Base-by-base conservation (phyloP, 2,797 vertebrate genomes). In the Phataginus tetradactyla region DNA sequence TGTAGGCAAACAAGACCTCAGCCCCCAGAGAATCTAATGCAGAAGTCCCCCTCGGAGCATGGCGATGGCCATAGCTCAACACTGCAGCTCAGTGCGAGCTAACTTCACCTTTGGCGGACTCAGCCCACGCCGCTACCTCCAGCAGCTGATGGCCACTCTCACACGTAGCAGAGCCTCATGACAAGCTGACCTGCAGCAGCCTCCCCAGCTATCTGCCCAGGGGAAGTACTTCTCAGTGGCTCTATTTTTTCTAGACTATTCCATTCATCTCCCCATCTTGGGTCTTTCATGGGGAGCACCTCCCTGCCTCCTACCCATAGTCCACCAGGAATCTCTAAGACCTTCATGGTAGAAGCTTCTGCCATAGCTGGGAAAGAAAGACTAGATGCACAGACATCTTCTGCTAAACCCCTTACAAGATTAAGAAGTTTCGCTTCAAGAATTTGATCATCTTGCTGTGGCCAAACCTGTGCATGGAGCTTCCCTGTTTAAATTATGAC, bases 61-160 rank as follows among this genome's bases (percentile, higher is more conserved):
- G 21, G 18, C 1, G 2, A 39, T 3, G 49, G 27, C 20, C 42
- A 63, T 34, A 10, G 20, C 32, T 32, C 32, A 32, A 18, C 34
- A 21, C 29, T 20, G 20, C 12, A 71, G 42, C 21, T 81, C 29
- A 6, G 18, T 27, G 25, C 32, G 11, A 32, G 21, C 72, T 37
- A 12, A 64, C 8, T 18, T 57, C 7, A 1, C 17, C 79, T 37
- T 15, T 7, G 15, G 13, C n/a, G 7, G 57, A 45, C 18, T 55
- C 71, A 32, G 17, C 17, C 13, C 53, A 1, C 0, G 0, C n/a
- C 32, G 5, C 39, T 37, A 45, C 13, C 5, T 51, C 17, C 34
- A 0, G 21, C 39, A 66, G 27, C 71, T 0, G 0, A 18, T 15
- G 27, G 51, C 61, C 5, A 21, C 39, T 14, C 74, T 14, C 55